Conservation (phyloP, 1,140 invertebrate species). For the Papilio dardanus region DNA sequence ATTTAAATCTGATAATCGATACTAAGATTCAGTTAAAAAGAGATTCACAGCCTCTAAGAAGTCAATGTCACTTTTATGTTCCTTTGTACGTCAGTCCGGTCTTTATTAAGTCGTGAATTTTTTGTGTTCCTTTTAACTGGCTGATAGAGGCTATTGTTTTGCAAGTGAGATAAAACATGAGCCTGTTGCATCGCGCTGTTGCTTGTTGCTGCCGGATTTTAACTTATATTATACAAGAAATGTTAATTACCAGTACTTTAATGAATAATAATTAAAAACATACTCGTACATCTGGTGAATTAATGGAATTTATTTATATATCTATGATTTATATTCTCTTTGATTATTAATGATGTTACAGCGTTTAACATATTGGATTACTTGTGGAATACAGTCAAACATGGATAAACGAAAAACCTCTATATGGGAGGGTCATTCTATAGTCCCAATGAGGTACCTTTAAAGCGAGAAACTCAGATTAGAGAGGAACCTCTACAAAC, state of each 20-base stretch:
- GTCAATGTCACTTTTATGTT: conserved; percentile 31
- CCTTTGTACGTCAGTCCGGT: conserved; percentile 20
- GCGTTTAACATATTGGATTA: neutral
- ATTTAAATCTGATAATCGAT: neutral
- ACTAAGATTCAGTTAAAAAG: conserved; percentile 27
- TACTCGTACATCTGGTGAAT: neutral
- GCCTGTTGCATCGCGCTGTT: conserved; percentile 3
- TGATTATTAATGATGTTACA: neutral
- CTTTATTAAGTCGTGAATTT: conserved; percentile 33
- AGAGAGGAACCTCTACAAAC: too few relatives aligned
- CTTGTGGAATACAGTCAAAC: neutral
- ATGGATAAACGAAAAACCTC: too few relatives aligned
- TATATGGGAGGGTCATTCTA: too few relatives aligned
- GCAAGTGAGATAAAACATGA: conserved; percentile 12
- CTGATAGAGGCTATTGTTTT: conserved; percentile 13
- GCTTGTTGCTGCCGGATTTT: conserved; percentile 29
- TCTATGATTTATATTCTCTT: neutral
- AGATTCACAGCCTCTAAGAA: conserved; percentile 14
- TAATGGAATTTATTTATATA: conserved; percentile 6
- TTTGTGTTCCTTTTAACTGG: conserved; percentile 10
- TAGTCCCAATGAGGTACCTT: too few relatives aligned
- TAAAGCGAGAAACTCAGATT: too few relatives aligned
- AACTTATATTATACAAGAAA: conserved; percentile 23
- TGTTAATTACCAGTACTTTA: conserved; percentile 15
- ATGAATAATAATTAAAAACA: conserved; percentile 8